Conservation (phyloP, 1,140 invertebrate genomes). For the Drosophila repleta region DNA sequence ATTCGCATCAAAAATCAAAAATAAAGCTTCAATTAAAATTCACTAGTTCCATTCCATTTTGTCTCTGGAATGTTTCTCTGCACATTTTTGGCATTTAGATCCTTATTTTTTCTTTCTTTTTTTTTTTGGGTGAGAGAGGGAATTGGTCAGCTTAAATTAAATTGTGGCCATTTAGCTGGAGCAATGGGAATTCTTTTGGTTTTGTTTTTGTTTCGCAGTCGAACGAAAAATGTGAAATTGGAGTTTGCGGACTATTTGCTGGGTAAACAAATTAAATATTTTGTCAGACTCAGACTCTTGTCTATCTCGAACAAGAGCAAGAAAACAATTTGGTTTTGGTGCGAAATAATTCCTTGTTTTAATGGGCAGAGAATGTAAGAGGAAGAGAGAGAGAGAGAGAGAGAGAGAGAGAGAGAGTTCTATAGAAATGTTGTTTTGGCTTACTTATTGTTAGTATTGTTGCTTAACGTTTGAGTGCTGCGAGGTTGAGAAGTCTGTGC, state of each 20-base stretch:
- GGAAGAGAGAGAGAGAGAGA: too few relatives aligned
- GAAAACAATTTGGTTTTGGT: too few relatives aligned
- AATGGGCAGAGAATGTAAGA: too few relatives aligned
- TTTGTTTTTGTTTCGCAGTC: background rate
- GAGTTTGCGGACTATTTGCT: background rate
- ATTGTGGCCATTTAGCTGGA: conserved; percentile 51
- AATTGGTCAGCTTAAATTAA: conserved; percentile 62
- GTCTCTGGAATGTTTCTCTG: conserved; percentile 32
- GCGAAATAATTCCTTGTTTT: too few relatives aligned
- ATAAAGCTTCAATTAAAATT: conserved; percentile 73
- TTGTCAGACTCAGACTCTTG: background rate
- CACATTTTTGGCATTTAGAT: conserved; percentile 52
- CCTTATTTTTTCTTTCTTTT: background rate
- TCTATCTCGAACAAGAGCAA: too few relatives aligned
- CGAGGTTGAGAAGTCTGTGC: too few relatives aligned
- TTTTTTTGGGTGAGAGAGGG: conserved; percentile 38
- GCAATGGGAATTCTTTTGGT: conserved; percentile 28
- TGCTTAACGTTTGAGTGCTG: too few relatives aligned
- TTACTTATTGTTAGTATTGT: too few relatives aligned
- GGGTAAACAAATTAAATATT: background rate
- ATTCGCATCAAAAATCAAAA: conserved; percentile 74
- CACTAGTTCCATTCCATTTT: conserved; percentile 48
- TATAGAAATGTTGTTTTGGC: too few relatives aligned
- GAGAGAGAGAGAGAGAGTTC: too few relatives aligned
- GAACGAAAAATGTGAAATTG: background rate